Conservation (phyloP, 2,113 vertebrate genomes). For the Colistium nudipinnis region DNA sequence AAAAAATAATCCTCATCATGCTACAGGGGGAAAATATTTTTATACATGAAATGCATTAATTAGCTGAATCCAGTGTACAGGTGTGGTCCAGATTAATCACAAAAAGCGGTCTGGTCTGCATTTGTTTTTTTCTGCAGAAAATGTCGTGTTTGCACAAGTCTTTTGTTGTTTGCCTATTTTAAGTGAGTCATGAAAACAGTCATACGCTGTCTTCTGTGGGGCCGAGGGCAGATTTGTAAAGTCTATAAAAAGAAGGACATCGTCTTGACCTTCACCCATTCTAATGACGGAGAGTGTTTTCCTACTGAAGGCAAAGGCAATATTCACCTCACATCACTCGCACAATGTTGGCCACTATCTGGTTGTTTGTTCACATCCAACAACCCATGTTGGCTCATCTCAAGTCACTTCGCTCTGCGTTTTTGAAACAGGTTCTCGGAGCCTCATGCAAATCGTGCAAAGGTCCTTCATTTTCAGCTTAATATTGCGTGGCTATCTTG, state of each 20-base stretch:
- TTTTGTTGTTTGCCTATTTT: slow-evolving; percentile 12
- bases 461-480: background rate
- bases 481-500: background rate
- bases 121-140: too few species aligned
- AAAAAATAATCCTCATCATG: slow-evolving; percentile 26
- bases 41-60: too few species aligned
- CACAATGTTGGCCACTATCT: background rate
- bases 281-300: background rate
- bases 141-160: too few species aligned
- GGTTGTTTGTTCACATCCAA: background rate
- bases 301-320: background rate
- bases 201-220: background rate
- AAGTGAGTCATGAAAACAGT: background rate
- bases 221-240: background rate
- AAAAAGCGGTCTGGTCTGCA: too few species aligned
- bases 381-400: background rate
- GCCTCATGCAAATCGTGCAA: background rate
- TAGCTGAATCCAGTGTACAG: too few species aligned
- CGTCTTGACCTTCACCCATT: background rate
- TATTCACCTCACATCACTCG: background rate
- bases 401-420: background rate
- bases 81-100: too few species aligned
- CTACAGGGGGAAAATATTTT: slow-evolving; percentile 29
- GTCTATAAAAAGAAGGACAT: background rate
- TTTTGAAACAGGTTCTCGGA: background rate